Percentiles rank a stretch among this genome's conserved stretches.
phyloP scores from a whole-genome alignment of 2,113 vertebrate species.

The Amia ocellicauda region DNA sequence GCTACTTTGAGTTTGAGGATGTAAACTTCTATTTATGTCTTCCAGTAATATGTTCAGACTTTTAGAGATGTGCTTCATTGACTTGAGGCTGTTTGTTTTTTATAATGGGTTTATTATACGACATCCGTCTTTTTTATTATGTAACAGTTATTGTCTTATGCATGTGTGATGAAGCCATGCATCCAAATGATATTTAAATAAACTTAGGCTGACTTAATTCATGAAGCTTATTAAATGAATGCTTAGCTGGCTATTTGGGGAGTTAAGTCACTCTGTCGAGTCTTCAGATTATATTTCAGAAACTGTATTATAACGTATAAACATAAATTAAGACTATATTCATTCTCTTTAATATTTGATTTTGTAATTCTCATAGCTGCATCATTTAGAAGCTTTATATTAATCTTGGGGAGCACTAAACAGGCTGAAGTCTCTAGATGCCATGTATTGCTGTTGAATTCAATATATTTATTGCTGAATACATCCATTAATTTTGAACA shows the following conservation, averaged over 20 bases:
- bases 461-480: too few relatives aligned
- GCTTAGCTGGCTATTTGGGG: background rate
- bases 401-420: background rate
- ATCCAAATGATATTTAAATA: too few relatives aligned
- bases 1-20: background rate
- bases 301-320: background rate
- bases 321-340: slow-evolving; percentile 9
- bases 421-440: background rate
- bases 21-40: background rate
- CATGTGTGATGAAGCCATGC: too few relatives aligned
- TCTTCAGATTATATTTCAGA: background rate
- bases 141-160: too few relatives aligned
- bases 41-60: background rate
- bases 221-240: slow-evolving; percentile 13
- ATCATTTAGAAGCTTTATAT: too few relatives aligned
- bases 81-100: too few relatives aligned
- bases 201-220: background rate
- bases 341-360: slow-evolving; percentile 9
- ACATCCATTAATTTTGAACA: too few relatives aligned
- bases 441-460: background rate
- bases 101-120: too few relatives aligned
- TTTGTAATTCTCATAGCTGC: too few relatives aligned
- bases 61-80: background rate
- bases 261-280: background rate
- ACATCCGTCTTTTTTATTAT: too few relatives aligned